Percentiles rank a stretch among this genome's conserved stretches.
These are phyloP conservation scores for Drosophila ercepeae DNA, from an alignment of 1,140 invertebrate genomes.

Conservation along the genomic window DNA sequence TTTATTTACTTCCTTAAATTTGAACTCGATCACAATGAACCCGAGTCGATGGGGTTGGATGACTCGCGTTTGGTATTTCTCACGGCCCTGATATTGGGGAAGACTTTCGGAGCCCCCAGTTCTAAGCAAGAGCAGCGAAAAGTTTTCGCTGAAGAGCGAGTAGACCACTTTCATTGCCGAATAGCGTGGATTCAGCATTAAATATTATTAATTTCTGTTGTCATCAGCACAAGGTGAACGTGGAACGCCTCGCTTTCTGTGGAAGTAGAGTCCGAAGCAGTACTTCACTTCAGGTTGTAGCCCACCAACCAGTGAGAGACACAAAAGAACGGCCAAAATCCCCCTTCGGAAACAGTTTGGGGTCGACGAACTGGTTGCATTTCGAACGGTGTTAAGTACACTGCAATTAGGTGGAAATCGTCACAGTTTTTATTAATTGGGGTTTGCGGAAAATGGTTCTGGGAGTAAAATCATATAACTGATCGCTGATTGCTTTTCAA, in stretches of 20 bases:
- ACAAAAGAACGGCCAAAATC: slow-evolving; percentile 40
- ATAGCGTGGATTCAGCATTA: slow-evolving; percentile 59
- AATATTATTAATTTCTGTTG: slow-evolving; percentile 36
- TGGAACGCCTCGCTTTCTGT: slow-evolving; percentile 54
- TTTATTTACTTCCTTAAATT: slow-evolving; percentile 67
- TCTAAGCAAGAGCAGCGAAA: slow-evolving; percentile 30
- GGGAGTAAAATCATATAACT: background rate
- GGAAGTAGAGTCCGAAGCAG: slow-evolving; percentile 52
- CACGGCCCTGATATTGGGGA: slow-evolving; percentile 55
- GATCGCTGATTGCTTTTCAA: background rate
- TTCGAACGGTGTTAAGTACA: slow-evolving; percentile 57
- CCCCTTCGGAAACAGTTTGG: slow-evolving; percentile 31
- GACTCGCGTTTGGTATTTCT: slow-evolving; percentile 42
- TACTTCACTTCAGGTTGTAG: slow-evolving; percentile 9
- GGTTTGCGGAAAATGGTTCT: slow-evolving; percentile 7
- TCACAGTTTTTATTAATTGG: slow-evolving; percentile 15
- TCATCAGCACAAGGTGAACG: slow-evolving; percentile 52
- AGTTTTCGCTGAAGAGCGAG: slow-evolving; percentile 62
- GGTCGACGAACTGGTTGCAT: slow-evolving; percentile 55
- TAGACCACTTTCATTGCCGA: slow-evolving; percentile 64
- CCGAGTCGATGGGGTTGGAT: slow-evolving; percentile 28
- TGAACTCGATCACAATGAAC: slow-evolving; percentile 67
- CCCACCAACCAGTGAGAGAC: slow-evolving; percentile 13
- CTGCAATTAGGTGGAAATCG: slow-evolving; percentile 41
- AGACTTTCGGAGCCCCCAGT: slow-evolving; percentile 44